A percentile compares a stretch with the other conserved stretches of the same genome.
Conservation (phyloP, 2,113 vertebrate genomes). For the Phasianus colchicus region DNA sequence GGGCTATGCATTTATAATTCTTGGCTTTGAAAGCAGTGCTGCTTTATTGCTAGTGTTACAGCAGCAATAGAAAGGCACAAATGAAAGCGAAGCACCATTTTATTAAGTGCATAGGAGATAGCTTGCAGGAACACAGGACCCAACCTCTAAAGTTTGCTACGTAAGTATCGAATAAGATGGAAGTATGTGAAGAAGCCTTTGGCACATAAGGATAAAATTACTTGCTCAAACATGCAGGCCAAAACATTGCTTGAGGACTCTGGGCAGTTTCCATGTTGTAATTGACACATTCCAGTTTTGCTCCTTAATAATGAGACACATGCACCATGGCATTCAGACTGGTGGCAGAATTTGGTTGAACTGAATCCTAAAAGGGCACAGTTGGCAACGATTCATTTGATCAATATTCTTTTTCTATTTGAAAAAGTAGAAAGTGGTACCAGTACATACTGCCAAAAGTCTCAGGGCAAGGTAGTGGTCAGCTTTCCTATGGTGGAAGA, state of each 20-base stretch:
- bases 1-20: not conserved
- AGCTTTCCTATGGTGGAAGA: not conserved
- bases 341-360: not conserved
- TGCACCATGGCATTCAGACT: not conserved
- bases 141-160: not conserved
- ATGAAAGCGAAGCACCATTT: no score
- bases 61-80: not conserved
- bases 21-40: not conserved
- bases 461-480: accelerated
- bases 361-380: not conserved
- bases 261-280: not conserved
- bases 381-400: not conserved
- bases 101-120: no score
- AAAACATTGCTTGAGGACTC: not conserved
- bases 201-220: not conserved
- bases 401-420: not conserved
- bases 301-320: not conserved
- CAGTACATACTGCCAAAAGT: accelerated
- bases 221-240: not conserved
- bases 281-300: accelerated
- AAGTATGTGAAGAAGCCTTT: not conserved
- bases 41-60: not conserved
- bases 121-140: not conserved
- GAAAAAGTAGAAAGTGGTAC: not conserved
- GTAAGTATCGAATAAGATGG: not conserved